Conservation (phyloP, 2,113 vertebrate genomes). For the Megaceryle maxima region DNA sequence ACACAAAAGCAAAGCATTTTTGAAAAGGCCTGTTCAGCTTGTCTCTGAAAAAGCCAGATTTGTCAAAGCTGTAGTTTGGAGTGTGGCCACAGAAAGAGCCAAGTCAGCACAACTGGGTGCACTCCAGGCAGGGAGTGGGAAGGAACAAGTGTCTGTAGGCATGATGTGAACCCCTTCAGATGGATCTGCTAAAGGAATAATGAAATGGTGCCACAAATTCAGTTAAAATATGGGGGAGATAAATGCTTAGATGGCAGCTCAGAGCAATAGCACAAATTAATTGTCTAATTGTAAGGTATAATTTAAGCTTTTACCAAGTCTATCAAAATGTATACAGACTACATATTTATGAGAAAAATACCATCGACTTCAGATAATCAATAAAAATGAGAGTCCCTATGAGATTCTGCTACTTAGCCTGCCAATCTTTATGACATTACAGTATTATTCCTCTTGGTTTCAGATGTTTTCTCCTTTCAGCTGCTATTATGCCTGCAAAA, state of each 20-base stretch:
- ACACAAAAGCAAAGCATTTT: background rate
- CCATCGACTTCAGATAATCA: background rate
- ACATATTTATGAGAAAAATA: slow-evolving; percentile 11
- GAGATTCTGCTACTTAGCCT: slow-evolving; percentile 3
- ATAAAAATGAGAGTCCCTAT: background rate
- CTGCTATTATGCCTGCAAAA: slow-evolving; percentile 1
- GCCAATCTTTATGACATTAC: background rate
- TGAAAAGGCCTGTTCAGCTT: background rate
- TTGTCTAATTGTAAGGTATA: background rate
- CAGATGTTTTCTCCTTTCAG: slow-evolving; percentile 24
- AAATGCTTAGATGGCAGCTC: background rate
- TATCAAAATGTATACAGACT: background rate
- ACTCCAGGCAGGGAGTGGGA: background rate
- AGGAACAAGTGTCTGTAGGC: slow-evolving; percentile 7
- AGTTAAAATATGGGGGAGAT: background rate
- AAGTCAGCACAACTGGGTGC: background rate
- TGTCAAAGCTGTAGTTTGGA: background rate
- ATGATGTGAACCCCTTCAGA: background rate
- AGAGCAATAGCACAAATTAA: slow-evolving; percentile 5
- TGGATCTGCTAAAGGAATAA: background rate
- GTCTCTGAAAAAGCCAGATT: background rate
- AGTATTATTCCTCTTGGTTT: slow-evolving; percentile 15
- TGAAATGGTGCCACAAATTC: background rate
- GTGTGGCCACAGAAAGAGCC: background rate
- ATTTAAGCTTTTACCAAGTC: slow-evolving; percentile 17